These are phyloP conservation scores for Rhagoletis zephyria DNA, from an alignment of 1,140 invertebrate genomes.

Conservation along the genomic window DNA sequence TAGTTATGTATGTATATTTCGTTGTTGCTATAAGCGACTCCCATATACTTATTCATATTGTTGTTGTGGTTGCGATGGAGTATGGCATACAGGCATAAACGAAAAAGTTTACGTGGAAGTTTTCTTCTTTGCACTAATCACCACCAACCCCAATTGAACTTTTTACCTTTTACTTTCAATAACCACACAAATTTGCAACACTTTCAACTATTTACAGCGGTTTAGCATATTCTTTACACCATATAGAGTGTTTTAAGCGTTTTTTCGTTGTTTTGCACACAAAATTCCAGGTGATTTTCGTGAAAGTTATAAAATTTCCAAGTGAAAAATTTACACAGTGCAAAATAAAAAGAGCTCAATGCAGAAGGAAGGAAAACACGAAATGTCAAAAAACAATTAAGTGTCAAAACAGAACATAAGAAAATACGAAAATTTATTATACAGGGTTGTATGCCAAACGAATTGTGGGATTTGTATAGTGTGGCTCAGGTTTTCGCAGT, in stretches of 20 bases:
- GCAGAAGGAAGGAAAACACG: neutral
- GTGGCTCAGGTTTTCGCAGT: too few relatives aligned
- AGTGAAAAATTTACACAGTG: slow-evolving; percentile 3
- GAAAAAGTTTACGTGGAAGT: slow-evolving; percentile 51
- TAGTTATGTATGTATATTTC: neutral
- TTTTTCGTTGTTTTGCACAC: neutral
- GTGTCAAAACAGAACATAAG: neutral
- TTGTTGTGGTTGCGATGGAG: neutral
- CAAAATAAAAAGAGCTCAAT: slow-evolving; percentile 12
- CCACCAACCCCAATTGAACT: slow-evolving; percentile 26
- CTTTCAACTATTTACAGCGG: neutral
- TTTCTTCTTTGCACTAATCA: slow-evolving; percentile 20
- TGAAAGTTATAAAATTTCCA: slow-evolving; percentile 35
- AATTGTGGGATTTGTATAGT: neutral
- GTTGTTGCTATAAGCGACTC: neutral
- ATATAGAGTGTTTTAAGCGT: neutral
- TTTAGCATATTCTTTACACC: neutral
- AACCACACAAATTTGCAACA: neutral
- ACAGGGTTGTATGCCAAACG: neutral
- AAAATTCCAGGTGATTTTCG: slow-evolving; percentile 28
- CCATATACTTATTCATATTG: neutral
- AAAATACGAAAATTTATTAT: neutral
- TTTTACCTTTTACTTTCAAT: slow-evolving; percentile 6
- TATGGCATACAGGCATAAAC: slow-evolving; percentile 7
- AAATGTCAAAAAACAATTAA: slow-evolving; percentile 16